Conservation (phyloP, 2,888 invertebrate species). For the Teleogryllus oceanicus region DNA sequence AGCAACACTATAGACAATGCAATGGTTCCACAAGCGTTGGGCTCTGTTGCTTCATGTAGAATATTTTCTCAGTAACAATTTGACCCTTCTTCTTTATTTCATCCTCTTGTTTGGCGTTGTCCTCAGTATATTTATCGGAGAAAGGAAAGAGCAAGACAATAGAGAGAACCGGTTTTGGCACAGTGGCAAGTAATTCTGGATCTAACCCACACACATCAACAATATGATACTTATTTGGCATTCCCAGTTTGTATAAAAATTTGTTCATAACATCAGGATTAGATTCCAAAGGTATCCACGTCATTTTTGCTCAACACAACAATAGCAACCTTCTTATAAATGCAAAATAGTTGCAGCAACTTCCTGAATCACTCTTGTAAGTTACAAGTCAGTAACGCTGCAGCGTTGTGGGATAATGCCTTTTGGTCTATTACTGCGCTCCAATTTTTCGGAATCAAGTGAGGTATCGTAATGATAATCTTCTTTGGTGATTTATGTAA, state of each 20-base stretch:
- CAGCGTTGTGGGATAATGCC: too few species aligned
- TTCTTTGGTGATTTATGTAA: too few species aligned
- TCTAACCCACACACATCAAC: slow-evolving; percentile 94
- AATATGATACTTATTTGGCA: slow-evolving; percentile 72
- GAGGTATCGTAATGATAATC: too few species aligned
- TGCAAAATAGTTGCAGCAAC: too few species aligned
- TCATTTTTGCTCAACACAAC: not conserved
- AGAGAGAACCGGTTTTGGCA: slow-evolving; percentile 81
- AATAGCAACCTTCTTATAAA: too few species aligned
- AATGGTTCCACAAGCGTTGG: slow-evolving; percentile 95
- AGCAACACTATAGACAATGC: slow-evolving; percentile 89
- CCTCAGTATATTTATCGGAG: slow-evolving; percentile 70
- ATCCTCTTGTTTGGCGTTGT: slow-evolving; percentile 64
- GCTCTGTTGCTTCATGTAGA: slow-evolving; percentile 87
- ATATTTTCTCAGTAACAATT: slow-evolving; percentile 63
- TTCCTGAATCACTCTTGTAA: too few species aligned
- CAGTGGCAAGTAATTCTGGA: slow-evolving; percentile 75
- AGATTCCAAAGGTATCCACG: not conserved
- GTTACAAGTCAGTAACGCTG: too few species aligned
- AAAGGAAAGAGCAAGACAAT: slow-evolving; percentile 85
- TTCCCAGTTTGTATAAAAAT: slow-evolving; percentile 77
- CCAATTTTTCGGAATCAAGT: too few species aligned
- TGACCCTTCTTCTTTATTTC: slow-evolving; percentile 63
- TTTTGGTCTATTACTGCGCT: too few species aligned
- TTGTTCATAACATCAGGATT: slow-evolving; percentile 42